Conservation (phyloP, 1,140 invertebrate genomes). For the Aphaenogaster rudis region DNA sequence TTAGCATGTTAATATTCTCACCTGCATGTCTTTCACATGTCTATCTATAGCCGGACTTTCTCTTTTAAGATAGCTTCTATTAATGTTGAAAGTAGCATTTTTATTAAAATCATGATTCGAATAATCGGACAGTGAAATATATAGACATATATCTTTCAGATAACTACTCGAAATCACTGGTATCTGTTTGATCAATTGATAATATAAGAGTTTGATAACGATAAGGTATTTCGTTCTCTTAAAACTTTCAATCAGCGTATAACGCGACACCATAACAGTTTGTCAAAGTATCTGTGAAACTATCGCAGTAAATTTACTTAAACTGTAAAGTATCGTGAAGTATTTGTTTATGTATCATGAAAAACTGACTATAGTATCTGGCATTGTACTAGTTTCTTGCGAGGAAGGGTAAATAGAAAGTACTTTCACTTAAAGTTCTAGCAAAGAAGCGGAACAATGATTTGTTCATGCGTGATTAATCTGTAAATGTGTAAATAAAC, state of each 20-base stretch:
- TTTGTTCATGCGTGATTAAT: background rate
- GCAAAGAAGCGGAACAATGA: background rate
- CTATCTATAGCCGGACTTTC: background rate
- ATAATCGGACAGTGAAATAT: background rate
- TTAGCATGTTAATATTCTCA: background rate
- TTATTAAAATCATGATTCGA: background rate
- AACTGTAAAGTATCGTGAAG: background rate
- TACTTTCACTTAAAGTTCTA: background rate
- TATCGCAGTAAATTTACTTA: background rate
- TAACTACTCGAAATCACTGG: background rate
- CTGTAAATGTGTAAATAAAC: background rate
- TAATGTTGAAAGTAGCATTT: background rate
- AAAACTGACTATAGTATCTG: background rate
- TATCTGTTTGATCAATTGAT: background rate
- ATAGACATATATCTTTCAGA: background rate
- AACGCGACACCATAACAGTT: background rate
- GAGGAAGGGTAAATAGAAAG: conserved; percentile 19
- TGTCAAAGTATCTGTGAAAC: background rate
- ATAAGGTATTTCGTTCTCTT: background rate
- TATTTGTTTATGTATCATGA: background rate
- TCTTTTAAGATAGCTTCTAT: background rate
- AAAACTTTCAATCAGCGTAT: background rate
- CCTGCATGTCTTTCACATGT: background rate
- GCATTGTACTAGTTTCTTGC: background rate
- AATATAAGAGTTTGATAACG: conserved; percentile 9